Percentiles rank a stretch among this genome's conserved stretches.
Evolutionary conservation across 2,888 invertebrate species (phyloP).

Genomic region (Doris montereyensis): DNA sequence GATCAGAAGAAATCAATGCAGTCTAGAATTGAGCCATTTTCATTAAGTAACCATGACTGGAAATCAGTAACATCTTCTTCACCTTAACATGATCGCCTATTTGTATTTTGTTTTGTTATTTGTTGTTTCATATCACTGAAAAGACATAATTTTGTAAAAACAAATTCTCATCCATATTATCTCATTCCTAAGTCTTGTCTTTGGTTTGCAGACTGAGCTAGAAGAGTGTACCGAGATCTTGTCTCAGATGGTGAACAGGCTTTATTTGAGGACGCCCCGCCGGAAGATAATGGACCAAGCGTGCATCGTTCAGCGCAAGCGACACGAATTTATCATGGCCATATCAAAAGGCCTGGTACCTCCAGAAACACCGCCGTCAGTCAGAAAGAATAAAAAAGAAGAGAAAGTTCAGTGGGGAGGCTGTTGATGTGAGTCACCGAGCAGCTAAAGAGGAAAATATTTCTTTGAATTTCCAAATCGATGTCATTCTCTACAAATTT

Average conservation of each 20-base stretch:
- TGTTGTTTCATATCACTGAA: too few relatives aligned
- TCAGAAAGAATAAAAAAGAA: slow-evolving; percentile 72
- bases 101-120: too few relatives aligned
- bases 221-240: slow-evolving; percentile 80
- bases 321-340: slow-evolving; percentile 79
- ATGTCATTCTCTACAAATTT: too few relatives aligned
- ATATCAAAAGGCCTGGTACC: slow-evolving; percentile 76
- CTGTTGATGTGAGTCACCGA: slow-evolving; percentile 70
- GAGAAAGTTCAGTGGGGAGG: slow-evolving; percentile 67
- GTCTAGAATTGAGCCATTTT: too few relatives aligned
- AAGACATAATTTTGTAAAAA: too few relatives aligned
- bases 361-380: slow-evolving; percentile 78
- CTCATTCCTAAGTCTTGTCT: neutral
- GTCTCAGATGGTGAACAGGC: slow-evolving; percentile 79
- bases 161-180: too few relatives aligned
- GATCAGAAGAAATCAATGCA: too few relatives aligned
- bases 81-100: too few relatives aligned
- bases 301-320: slow-evolving; percentile 77
- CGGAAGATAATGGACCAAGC: slow-evolving; percentile 79
- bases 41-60: too few relatives aligned
- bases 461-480: too few relatives aligned
- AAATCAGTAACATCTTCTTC: too few relatives aligned
- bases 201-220: slow-evolving; percentile 77
- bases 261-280: slow-evolving; percentile 78
- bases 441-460: too few relatives aligned